A percentile compares a stretch with the other conserved stretches of the same genome.
Evolutionary conservation across 1,140 invertebrate genomes (phyloP).

Genomic region (Philotrypesis tridentata): DNA sequence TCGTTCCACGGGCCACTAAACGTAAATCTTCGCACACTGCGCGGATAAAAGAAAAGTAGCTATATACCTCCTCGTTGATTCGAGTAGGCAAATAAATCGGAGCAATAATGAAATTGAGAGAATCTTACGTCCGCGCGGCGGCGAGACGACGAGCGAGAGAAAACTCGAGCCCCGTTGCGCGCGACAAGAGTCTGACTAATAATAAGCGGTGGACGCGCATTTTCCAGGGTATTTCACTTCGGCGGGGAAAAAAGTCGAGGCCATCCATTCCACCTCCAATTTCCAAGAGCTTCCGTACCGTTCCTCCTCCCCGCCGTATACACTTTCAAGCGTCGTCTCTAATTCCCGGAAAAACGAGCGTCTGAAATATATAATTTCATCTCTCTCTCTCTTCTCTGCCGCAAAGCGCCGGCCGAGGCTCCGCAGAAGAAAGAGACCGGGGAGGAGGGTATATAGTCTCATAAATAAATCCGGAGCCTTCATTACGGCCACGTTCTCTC

Average conservation of each 20-base stretch:
- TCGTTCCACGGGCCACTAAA: too few relatives aligned
- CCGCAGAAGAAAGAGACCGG: neutral
- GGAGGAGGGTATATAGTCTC: neutral
- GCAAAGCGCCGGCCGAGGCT: neutral
- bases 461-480: slow-evolving; percentile 28
- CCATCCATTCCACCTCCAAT: neutral
- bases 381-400: neutral
- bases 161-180: too few relatives aligned
- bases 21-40: too few relatives aligned
- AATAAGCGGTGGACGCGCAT: neutral
- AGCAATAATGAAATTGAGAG: too few relatives aligned
- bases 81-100: too few relatives aligned
- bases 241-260: neutral
- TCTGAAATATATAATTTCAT: neutral
- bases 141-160: too few relatives aligned
- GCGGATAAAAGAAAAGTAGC: too few relatives aligned
- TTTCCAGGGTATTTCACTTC: neutral
- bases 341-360: neutral
- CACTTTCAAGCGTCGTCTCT: neutral
- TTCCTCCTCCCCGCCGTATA: neutral
- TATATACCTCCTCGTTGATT: too few relatives aligned
- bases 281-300: neutral
- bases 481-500: neutral
- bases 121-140: too few relatives aligned
- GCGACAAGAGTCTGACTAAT: neutral